Evolutionary conservation across 2,113 vertebrate genomes (phyloP).

Genomic region (Heliornis fulica): DNA sequence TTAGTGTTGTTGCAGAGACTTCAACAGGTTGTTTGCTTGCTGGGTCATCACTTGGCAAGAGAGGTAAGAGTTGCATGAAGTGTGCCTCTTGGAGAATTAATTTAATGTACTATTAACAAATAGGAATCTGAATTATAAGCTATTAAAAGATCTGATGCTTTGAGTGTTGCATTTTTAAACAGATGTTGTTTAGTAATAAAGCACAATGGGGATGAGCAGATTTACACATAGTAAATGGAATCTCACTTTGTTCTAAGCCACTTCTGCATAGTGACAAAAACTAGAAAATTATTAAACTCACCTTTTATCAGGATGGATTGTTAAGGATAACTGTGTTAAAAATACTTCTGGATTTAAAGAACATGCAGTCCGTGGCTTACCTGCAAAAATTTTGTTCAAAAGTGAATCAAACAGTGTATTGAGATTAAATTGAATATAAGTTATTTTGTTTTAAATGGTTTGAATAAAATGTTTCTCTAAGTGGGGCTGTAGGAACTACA

Average conservation of each 20-base stretch:
- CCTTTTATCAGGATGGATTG: not conserved
- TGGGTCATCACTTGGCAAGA: constrained; percentile 93
- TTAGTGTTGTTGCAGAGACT: constrained; percentile 89
- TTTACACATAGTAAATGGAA: not conserved
- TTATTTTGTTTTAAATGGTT: not conserved
- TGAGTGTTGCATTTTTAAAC: not conserved
- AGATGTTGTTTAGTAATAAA: not conserved
- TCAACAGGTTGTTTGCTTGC: constrained; percentile 94
- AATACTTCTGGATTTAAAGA: not conserved
- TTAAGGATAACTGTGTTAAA: not conserved
- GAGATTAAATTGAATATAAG: not conserved
- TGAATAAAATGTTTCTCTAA: not conserved
- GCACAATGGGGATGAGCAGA: not conserved
- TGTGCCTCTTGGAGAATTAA: not conserved
- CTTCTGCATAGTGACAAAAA: not conserved
- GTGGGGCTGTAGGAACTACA: not conserved
- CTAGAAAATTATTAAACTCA: not conserved
- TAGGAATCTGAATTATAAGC: not conserved
- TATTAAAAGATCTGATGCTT: not conserved
- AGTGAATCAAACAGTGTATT: not conserved
- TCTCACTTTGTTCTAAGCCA: not conserved
- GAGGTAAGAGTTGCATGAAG: constrained; percentile 78
- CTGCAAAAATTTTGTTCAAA: not conserved
- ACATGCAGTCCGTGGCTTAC: not conserved
- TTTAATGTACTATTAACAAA: not conserved